Conservation (phyloP, 2,888 invertebrate genomes). For the Drosophila tripunctata region DNA sequence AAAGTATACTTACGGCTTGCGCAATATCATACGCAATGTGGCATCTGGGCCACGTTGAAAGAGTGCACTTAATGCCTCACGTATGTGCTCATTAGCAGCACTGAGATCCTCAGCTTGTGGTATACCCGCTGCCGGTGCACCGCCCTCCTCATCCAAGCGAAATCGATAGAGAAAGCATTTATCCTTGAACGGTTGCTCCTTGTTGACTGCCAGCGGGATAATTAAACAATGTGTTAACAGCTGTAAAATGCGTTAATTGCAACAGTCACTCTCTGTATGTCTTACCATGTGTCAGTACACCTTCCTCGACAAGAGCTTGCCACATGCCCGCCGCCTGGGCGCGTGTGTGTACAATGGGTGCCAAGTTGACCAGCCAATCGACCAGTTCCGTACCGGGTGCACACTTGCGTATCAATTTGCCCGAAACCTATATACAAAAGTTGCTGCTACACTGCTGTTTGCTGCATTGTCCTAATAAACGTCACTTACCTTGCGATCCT, state of each 20-base stretch:
- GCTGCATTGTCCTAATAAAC: too few relatives aligned
- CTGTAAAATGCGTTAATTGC: slow-evolving; percentile 33
- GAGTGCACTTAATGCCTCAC: slow-evolving; percentile 88
- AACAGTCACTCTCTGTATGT: slow-evolving; percentile 22
- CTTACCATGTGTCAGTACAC: slow-evolving; percentile 90
- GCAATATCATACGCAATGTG: slow-evolving; percentile 90
- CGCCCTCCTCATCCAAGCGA: slow-evolving; percentile 89
- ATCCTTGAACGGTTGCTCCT: slow-evolving; percentile 92
- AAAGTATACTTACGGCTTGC: slow-evolving; percentile 88
- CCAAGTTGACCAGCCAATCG: slow-evolving; percentile 90
- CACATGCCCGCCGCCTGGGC: slow-evolving; percentile 92
- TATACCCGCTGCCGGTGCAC: slow-evolving; percentile 84
- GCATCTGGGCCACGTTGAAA: slow-evolving; percentile 91
- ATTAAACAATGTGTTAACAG: slow-evolving; percentile 32
- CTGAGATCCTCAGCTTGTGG: slow-evolving; percentile 87
- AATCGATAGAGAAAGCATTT: slow-evolving; percentile 93
- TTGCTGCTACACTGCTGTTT: neutral
- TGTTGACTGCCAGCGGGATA: slow-evolving; percentile 86
- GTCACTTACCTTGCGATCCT: slow-evolving; percentile 86
- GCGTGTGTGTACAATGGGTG: slow-evolving; percentile 87
- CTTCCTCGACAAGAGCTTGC: slow-evolving; percentile 92
- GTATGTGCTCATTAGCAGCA: slow-evolving; percentile 89
- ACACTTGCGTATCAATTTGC: slow-evolving; percentile 87
- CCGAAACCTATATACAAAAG: slow-evolving; percentile 84
- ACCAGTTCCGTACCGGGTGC: slow-evolving; percentile 92